Base-by-base conservation (phyloP, 2,113 vertebrate species). In the Passerina amoena region DNA sequence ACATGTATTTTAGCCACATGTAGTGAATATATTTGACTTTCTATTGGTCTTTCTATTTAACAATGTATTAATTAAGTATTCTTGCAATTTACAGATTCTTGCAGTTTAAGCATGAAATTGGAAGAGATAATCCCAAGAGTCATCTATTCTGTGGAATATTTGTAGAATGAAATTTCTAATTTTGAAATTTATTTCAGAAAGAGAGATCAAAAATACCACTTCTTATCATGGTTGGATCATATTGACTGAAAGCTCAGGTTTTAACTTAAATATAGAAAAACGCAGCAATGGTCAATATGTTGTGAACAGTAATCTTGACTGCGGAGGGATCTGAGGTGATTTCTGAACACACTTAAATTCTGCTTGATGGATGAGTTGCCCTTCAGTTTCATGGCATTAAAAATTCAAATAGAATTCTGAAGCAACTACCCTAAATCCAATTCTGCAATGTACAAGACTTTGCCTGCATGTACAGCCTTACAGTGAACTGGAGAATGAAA, bases 1-100 rank as follows among this genome's bases (percentile, higher is more conserved):
- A 51, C 4, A 5, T 42, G 30, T 63, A 64, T 70, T 28, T 78
- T 83, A 51, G 24, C 35, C 11, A 47, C 5, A 44, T 0, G 0
- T 19, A 72, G 12, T 28, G 2, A 89, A 63, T 8, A 66, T 40
- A 6, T 38, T 21, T 69, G 18, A 70, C n/a, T n/a, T n/a, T n/a
- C n/a, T n/a, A n/a, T n/a, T 86, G 2, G 5, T 45, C 14, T 48
- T 65, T 42, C 8, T n/a, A 9, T n/a, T 4, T 40, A 80, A 59
- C 28, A 5, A 51, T 68, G 75, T 80, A 31, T 73, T 75, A 35
- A 57, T 56, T 38, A 15, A 3, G 2, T 21, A 3, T 16, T 88
- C 40, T 51, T 75, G 27, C n/a, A 60, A 48, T 75, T 5, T 51
- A n/a, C 21, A 73, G 15, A 35, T 73, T 42, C 8, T 71, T 66